A percentile compares a stretch with the other conserved stretches of the same genome.
Conservation (phyloP, 30 jellyfish, hydroid and myxozoan species). For the Mastigias papua region DNA sequence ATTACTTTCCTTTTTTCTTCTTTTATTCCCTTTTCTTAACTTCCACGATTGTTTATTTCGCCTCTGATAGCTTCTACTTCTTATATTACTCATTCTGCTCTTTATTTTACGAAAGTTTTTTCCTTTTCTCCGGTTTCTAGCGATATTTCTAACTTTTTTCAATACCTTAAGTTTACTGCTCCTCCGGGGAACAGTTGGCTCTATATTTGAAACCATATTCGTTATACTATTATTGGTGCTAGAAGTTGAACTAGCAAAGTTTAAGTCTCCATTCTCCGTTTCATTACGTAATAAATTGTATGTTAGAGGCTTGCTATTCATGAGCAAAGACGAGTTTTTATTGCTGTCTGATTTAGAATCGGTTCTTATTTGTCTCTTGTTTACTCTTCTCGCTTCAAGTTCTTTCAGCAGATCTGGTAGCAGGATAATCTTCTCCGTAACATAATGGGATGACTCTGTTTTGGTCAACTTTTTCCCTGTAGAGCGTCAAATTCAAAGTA, state of each 20-base stretch:
- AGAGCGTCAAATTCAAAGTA: neutral
- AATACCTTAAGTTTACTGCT: neutral
- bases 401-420: constrained; percentile 23
- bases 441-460: neutral
- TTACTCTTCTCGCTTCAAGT: neutral
- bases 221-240: too few relatives aligned
- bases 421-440: neutral
- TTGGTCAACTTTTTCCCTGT: constrained; percentile 2
- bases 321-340: neutral
- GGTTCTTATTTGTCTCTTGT: neutral
- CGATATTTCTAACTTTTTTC: neutral
- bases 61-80: neutral
- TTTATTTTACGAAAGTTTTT: neutral
- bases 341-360: neutral
- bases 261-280: neutral
- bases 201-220: neutral
- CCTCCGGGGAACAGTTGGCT: neutral
- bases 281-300: neutral
- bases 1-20: neutral
- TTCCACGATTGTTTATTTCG: neutral
- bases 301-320: neutral
- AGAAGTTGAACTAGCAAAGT: neutral
- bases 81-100: neutral
- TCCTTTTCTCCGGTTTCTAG: neutral
- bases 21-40: neutral